Percentiles rank a stretch among this genome's conserved stretches.
These are phyloP conservation scores for Noctua pronuba DNA, from an alignment of 2,888 invertebrate species.

Conservation along the genomic window DNA sequence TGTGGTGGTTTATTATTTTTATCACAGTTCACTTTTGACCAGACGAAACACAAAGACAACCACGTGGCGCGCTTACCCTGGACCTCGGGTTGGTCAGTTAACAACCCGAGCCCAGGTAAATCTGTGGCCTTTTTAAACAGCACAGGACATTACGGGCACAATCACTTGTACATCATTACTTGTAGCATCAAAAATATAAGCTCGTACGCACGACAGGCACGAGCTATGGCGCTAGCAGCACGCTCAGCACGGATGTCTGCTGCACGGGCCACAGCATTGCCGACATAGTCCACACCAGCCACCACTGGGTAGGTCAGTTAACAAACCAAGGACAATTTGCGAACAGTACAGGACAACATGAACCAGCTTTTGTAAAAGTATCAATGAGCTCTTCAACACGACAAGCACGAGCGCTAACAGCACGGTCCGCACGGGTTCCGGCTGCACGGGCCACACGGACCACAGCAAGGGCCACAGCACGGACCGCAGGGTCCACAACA, in stretches of 20 bases:
- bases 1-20: not conserved
- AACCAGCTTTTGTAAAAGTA: not conserved
- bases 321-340: not conserved
- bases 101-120: slow-evolving; percentile 4
- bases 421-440: slow-evolving; percentile 20
- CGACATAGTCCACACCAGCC: slow-evolving; percentile 40
- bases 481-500: slow-evolving; percentile 41
- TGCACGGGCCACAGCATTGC: slow-evolving; percentile 40
- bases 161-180: not conserved
- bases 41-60: slow-evolving; percentile 13
- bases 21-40: slow-evolving; percentile 20
- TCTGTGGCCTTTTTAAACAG: slow-evolving; percentile 11
- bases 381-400: slow-evolving; percentile 2
- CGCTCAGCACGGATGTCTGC: slow-evolving; percentile 1
- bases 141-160: slow-evolving; percentile 21
- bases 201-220: slow-evolving; percentile 12
- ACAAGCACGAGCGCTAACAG: slow-evolving; percentile 25
- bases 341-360: slow-evolving; percentile 11
- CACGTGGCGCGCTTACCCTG: slow-evolving; percentile 8
- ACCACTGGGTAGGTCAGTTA: not conserved
- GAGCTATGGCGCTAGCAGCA: slow-evolving; percentile 24
- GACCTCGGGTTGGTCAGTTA: slow-evolving; percentile 26
- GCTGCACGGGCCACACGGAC: slow-evolving; percentile 56
- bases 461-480: slow-evolving; percentile 45
- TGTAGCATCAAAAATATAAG: not conserved